Percentiles rank a stretch among this genome's conserved stretches.
Conservation (phyloP, 2,113 vertebrate species). For the Pantherophis guttatus region DNA sequence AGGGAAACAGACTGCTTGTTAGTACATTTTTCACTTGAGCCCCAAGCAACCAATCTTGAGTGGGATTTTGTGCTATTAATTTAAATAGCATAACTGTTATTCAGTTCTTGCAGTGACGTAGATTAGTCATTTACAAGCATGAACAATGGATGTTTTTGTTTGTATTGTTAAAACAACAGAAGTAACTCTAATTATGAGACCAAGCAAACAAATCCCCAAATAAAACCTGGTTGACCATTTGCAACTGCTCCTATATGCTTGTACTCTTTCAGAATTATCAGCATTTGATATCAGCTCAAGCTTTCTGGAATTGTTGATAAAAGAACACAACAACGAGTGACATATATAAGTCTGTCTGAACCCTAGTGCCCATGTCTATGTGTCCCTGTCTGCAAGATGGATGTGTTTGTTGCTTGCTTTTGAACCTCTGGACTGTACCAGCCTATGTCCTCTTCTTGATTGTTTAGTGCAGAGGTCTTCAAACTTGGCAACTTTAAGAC, state of each 20-base stretch:
- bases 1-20: neutral
- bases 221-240: neutral
- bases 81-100: neutral
- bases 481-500: no score
- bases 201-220: neutral
- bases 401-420: neutral
- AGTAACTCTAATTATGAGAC: neutral
- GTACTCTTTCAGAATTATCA: neutral
- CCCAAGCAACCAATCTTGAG: neutral
- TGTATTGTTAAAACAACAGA: neutral
- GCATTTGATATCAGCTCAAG: neutral
- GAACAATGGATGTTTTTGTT: neutral
- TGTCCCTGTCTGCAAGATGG: neutral
- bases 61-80: neutral
- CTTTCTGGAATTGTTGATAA: neutral
- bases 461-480: no score
- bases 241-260: neutral
- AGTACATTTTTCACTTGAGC: neutral
- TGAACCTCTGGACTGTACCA: neutral
- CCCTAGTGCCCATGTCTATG: neutral
- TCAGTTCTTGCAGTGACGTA: neutral
- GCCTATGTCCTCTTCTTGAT: neutral
- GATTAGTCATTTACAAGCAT: neutral
- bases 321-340: neutral
- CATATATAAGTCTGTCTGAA: neutral